Evolutionary conservation across 2,797 vertebrate species (phyloP).

Genomic region (Borostomias antarcticus): DNA sequence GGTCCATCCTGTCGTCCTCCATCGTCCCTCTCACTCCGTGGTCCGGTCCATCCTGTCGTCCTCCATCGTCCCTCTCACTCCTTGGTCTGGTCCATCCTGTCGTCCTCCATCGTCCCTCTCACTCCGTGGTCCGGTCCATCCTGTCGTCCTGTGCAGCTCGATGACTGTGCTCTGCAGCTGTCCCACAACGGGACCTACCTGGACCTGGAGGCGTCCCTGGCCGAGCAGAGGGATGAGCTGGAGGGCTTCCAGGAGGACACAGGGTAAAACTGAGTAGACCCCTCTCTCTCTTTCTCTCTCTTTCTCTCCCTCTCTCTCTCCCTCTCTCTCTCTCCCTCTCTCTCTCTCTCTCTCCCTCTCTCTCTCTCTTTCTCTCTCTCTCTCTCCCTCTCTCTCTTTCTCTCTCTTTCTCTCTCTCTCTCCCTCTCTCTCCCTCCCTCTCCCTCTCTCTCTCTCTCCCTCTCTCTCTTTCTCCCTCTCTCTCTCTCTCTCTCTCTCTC

Average conservation of each 20-base stretch:
- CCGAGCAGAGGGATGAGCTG: slow-evolving; percentile 90
- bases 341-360: not conserved
- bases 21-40: too few species aligned
- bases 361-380: not conserved
- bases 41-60: too few species aligned
- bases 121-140: too few species aligned
- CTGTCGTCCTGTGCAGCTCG: slow-evolving; percentile 77
- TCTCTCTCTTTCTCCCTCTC: not conserved
- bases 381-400: too few species aligned
- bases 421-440: too few species aligned
- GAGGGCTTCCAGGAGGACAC: slow-evolving; percentile 93
- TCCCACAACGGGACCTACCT: slow-evolving; percentile 94
- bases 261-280: slow-evolving; percentile 79
- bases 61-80: too few species aligned
- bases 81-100: too few species aligned
- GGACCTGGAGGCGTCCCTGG: slow-evolving; percentile 93
- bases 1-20: too few species aligned
- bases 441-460: not conserved
- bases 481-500: slow-evolving; percentile 11
- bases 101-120: not conserved
- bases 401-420: not conserved
- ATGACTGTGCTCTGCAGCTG: slow-evolving; percentile 92
- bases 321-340: not conserved
- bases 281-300: too few species aligned
- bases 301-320: too few species aligned